Percentiles rank a stretch among this genome's conserved stretches.
These are phyloP conservation scores for Centropristis striata DNA, from an alignment of 2,113 vertebrate genomes.

Conservation along the genomic window DNA sequence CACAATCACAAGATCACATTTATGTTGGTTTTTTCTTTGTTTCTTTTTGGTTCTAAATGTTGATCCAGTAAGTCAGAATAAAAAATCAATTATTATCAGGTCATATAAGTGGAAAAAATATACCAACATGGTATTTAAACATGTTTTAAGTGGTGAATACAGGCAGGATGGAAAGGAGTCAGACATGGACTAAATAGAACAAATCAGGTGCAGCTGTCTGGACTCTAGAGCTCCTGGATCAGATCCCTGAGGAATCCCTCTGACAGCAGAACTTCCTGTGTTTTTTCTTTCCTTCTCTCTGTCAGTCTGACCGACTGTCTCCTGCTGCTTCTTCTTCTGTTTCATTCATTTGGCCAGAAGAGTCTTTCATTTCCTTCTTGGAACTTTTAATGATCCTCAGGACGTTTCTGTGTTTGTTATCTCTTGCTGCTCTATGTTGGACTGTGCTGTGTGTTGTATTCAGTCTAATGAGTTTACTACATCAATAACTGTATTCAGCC, in stretches of 20 bases:
- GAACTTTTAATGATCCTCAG: neutral
- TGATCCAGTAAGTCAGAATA: too few species aligned
- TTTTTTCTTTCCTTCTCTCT: neutral
- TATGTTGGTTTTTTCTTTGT: too few species aligned
- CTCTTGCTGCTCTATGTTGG: neutral
- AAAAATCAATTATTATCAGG: too few species aligned
- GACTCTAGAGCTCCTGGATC: neutral
- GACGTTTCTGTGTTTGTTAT: neutral
- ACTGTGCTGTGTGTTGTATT: neutral
- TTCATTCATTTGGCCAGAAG: neutral
- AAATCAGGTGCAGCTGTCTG: neutral
- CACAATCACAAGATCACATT: too few species aligned
- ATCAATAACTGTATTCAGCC: neutral
- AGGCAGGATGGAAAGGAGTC: too few species aligned
- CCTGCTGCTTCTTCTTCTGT: conserved; percentile 14
- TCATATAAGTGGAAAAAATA: too few species aligned
- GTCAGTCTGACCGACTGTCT: neutral
- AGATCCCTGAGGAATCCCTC: conserved; percentile 6
- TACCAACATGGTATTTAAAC: too few species aligned
- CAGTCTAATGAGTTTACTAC: neutral
- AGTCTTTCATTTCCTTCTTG: neutral
- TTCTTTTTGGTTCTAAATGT: too few species aligned
- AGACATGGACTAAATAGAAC: too few species aligned
- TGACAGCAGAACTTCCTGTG: conserved; percentile 17
- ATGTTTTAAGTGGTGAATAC: too few species aligned